Evolutionary conservation across 92 coral and sea anemone species (phyloP), one percentile per base, ranked within the genome.

Genomic region (Siderastrea radians): DNA sequence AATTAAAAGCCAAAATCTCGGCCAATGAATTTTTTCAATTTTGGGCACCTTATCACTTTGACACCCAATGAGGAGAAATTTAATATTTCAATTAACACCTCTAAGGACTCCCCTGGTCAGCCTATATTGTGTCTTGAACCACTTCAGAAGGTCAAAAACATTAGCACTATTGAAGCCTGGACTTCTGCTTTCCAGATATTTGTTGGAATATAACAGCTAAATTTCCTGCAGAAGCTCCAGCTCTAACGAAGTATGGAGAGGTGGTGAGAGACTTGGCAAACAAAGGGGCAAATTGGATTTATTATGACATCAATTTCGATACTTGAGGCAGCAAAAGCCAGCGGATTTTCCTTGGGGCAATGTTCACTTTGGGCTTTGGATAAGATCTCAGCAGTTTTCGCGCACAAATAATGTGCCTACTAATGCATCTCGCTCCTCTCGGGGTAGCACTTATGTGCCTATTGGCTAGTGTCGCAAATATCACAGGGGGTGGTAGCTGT

Each of bases 361-460:
- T 15, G 60, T 61, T 15, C 89, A 89, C 60, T 89, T 81, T 84
- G 93, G 84, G 61, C 80, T 89, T 54, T 90, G 87, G 90, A 85
- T 85, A 45, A 63, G 90, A 8, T 74, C 86, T 19, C 93, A 85
- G 68, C 84, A 90, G 73, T 60, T 79, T 63, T 79, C 73, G 3
- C 53, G 16, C 48, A 64, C 13, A 26, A 60, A 60, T 57, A 79
- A 11, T 60, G 46, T 64, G 58, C 65, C 70, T 44, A 44, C 13
- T 19, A 26, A 64, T 8, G 16, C 47, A 17, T 46, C 69, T 49
- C 60, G 63, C 60, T 15, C 59, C 49, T 50, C 92, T 19, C 57
- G 58, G 15, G 14, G 49, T 47, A 65, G 59, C 48, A 57, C 62
- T 11, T 64, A 71, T 62, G 75, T 74, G 43, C 88, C 83, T 3